These are phyloP conservation scores for Geotrupes spiniger DNA, from an alignment of 2,888 invertebrate species.

Conservation along the genomic window DNA sequence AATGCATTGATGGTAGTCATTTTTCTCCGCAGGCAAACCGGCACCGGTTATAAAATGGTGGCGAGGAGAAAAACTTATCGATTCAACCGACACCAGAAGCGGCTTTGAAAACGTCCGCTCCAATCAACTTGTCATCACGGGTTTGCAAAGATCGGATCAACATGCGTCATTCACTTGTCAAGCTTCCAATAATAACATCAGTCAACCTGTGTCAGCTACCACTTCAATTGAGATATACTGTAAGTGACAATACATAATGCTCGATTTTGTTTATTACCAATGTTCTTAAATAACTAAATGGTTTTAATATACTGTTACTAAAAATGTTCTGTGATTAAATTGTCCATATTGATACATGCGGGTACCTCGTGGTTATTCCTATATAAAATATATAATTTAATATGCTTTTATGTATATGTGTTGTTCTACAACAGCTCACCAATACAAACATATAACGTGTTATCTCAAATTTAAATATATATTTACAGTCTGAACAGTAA, in stretches of 20 bases:
- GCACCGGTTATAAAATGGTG: constrained; percentile 74
- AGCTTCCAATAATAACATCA: constrained; percentile 73
- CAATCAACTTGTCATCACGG: constrained; percentile 59
- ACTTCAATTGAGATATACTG: constrained; percentile 74
- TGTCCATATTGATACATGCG: too few species aligned
- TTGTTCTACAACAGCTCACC: too few species aligned
- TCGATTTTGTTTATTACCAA: background rate
- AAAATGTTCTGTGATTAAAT: too few species aligned
- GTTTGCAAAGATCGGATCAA: constrained; percentile 67
- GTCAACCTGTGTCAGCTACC: constrained; percentile 64
- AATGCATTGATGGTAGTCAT: too few species aligned
- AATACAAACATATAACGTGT: too few species aligned
- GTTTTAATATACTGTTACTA: too few species aligned
- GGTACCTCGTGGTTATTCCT: too few species aligned
- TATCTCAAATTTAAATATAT: too few species aligned
- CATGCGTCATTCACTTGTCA: constrained; percentile 75
- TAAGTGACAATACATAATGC: constrained; percentile 52
- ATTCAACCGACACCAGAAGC: constrained; percentile 57
- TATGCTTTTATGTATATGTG: too few species aligned
- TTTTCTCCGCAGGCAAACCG: constrained; percentile 65
- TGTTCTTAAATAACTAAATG: too few species aligned
- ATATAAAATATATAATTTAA: too few species aligned
- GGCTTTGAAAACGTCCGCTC: constrained; percentile 55
- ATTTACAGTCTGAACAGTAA: too few species aligned
- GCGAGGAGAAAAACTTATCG: constrained; percentile 64